These are phyloP conservation scores for Gnathonemus longibarbis DNA, from an alignment of 2,113 vertebrate genomes.

Conservation along the genomic window DNA sequence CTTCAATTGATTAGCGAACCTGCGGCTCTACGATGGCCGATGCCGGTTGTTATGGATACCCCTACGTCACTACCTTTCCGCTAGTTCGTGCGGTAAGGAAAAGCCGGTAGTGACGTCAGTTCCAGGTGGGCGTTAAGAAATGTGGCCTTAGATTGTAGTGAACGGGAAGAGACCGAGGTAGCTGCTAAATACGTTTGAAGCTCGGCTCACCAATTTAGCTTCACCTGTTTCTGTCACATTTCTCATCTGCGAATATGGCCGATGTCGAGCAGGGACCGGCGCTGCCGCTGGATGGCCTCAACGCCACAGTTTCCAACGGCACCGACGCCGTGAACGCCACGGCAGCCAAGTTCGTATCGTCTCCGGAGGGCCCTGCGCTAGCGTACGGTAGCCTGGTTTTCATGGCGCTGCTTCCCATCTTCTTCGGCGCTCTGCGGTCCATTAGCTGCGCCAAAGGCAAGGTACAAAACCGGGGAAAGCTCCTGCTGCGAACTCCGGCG, in stretches of 20 bases:
- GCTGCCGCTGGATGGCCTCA: slow-evolving; percentile 43
- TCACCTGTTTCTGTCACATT: background rate
- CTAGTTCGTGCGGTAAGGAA: background rate
- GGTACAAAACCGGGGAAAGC: slow-evolving; percentile 52
- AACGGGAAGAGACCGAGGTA: background rate
- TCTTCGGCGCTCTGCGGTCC: slow-evolving; percentile 87
- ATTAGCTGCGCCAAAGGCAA: slow-evolving; percentile 86
- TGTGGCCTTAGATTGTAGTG: slow-evolving; percentile 51
- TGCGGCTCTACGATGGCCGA: background rate
- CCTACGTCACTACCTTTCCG: background rate
- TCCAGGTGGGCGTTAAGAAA: slow-evolving; percentile 49
- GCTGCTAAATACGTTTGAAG: slow-evolving; percentile 32
- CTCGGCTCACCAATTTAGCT: background rate
- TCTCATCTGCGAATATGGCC: slow-evolving; percentile 45
- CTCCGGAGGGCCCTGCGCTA: slow-evolving; percentile 81
- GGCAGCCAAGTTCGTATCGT: slow-evolving; percentile 66
- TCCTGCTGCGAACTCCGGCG: background rate
- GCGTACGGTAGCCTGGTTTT: slow-evolving; percentile 88
- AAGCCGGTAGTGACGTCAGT: slow-evolving; percentile 21
- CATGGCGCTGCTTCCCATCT: slow-evolving; percentile 95
- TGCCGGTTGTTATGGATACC: background rate
- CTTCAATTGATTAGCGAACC: background rate
- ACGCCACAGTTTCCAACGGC: slow-evolving; percentile 49
- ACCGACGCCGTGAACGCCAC: slow-evolving; percentile 62
- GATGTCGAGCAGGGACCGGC: slow-evolving; percentile 47